These are phyloP conservation scores for Amblyteles armatorius DNA, from an alignment of 2,888 invertebrate species.

Conservation along the genomic window DNA sequence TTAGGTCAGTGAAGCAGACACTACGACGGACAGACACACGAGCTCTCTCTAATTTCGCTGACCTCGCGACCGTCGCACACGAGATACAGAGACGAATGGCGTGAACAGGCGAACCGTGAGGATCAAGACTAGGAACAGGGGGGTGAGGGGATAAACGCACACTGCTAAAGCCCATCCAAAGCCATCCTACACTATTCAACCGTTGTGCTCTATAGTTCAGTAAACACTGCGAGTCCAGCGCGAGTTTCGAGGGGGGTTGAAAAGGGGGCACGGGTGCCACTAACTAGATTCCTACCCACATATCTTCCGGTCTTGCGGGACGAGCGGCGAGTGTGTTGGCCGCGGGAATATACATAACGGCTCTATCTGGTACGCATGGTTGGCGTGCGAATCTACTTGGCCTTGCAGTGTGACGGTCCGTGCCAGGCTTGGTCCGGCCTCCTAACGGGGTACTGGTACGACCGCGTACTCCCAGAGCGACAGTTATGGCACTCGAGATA, in stretches of 20 bases:
- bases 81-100: conserved; percentile 38
- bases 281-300: conserved; percentile 77
- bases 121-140: conserved; percentile 48
- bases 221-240: conserved; percentile 41
- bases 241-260: conserved; percentile 51
- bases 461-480: conserved; percentile 68
- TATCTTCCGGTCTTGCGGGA: conserved; percentile 72
- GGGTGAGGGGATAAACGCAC: conserved; percentile 34
- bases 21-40: conserved; percentile 83
- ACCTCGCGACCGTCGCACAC: conserved; percentile 63
- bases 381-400: conserved; percentile 74
- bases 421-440: conserved; percentile 50
- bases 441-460: conserved; percentile 57
- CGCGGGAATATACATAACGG: conserved; percentile 73
- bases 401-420: conserved; percentile 71
- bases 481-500: conserved; percentile 75
- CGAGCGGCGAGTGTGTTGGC: conserved; percentile 50
- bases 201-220: conserved; percentile 37
- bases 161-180: conserved; percentile 34
- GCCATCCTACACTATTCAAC: conserved; percentile 30
- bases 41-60: conserved; percentile 72
- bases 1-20: conserved; percentile 76
- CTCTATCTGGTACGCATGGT: conserved; percentile 76
- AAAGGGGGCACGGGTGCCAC: conserved; percentile 74
- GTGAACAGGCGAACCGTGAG: conserved; percentile 45